A percentile compares a stretch with the other conserved stretches of the same genome.
phyloP scores from a whole-genome alignment of 2,797 vertebrate species.

The Pseudopleuronectes americanus region DNA sequence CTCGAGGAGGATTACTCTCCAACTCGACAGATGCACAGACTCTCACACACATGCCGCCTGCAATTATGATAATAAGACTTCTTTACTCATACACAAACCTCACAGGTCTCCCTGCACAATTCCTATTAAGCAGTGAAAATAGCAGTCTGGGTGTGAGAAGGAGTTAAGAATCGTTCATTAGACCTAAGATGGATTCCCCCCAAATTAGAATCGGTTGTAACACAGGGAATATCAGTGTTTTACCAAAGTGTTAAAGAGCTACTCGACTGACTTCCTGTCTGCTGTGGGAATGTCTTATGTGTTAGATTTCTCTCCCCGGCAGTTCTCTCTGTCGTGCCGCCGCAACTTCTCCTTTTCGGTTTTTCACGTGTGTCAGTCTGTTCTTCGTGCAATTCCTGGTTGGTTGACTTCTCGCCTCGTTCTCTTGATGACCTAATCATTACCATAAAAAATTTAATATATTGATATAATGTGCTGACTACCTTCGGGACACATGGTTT shows the following conservation, averaged over 20 bases:
- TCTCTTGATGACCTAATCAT: constrained; percentile 10
- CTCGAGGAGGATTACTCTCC: constrained; percentile 9
- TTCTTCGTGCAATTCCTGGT: constrained; percentile 8
- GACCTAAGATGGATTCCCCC: constrained; percentile 47
- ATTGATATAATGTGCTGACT: too few relatives aligned
- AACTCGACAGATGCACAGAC: constrained; percentile 21
- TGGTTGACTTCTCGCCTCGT: background rate
- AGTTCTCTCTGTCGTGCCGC: constrained; percentile 8
- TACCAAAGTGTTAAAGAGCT: constrained; percentile 32
- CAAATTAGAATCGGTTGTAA: constrained; percentile 58
- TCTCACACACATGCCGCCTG: constrained; percentile 14
- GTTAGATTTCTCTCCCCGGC: constrained; percentile 28
- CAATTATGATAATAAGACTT: constrained; percentile 42
- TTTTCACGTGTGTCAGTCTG: constrained; percentile 13
- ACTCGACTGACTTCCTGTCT: constrained; percentile 24
- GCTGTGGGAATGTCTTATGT: constrained; percentile 35
- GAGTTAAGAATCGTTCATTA: constrained; percentile 61
- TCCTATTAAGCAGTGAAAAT: constrained; percentile 50
- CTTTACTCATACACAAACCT: constrained; percentile 38
- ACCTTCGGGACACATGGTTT: too few relatives aligned
- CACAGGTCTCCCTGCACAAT: constrained; percentile 38
- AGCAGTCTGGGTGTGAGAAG: constrained; percentile 48
- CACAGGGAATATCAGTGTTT: constrained; percentile 44
- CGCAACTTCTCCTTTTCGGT: constrained; percentile 13
- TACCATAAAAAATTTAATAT: background rate